Base-by-base conservation (phyloP, 2,797 vertebrate species). In the Paratrypauchen microcephalus region DNA sequence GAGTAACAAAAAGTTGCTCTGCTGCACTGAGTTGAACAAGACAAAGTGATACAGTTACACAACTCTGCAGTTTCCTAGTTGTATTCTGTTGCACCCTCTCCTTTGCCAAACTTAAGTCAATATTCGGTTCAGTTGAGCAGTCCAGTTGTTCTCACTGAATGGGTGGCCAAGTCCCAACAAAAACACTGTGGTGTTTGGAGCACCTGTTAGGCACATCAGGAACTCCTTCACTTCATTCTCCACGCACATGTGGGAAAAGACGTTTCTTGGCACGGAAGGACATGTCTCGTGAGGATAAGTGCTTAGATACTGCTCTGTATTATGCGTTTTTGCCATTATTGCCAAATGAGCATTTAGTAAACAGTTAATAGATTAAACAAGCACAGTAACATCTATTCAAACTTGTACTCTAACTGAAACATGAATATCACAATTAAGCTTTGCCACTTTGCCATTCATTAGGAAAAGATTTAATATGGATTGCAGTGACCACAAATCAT, bases 141-240 rank as follows among this genome's bases (percentile, higher is more conserved):
- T 32, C 58, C 82, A 83, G 81, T 81, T 86, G 83, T 87, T 89
- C 74, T 74, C 85, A 73, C 69, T 71, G n/a, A 16, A 75, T 74
- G 32, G 60, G 55, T 68, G 64, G 84, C 85, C 84, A 87, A 76
- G 47, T 75, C 65, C 18, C 67, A 81, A 66, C 55, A 23, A 81
- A 65, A 32, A 68, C 75, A 68, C 76, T 57, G 30, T 59, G 13
- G 66, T 72, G 72, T 67, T 28, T 32, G 60, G 45, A 65, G 72
- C 86, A 88, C 84, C 88, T 90, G 89, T 86, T 90, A 77, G 83
- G 58, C 83, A 45, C 86, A 89, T 90, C 84, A 87, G 68, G 59
- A 78, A 78, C 69, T 67, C 7, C 69, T 76, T 73, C 39, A 15
- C 65, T 66, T 69, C 57, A 75, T 75, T 77, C 69, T 82, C 59